Base-by-base conservation (phyloP, 2,797 vertebrate genomes). In the Zenarchopterus dispar region DNA sequence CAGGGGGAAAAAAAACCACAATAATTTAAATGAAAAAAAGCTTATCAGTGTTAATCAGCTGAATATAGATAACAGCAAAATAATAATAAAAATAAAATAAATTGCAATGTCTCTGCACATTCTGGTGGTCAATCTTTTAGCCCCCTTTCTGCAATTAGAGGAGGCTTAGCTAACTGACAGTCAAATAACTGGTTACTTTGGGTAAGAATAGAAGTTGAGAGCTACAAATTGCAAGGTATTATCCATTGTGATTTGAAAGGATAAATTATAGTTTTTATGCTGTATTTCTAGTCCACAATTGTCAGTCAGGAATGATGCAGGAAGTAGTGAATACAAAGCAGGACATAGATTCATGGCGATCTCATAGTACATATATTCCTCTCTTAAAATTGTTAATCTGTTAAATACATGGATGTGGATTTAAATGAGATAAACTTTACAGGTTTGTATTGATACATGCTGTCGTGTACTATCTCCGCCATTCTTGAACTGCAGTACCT, bases 181-280 rank as follows among this genome's bases (percentile, higher is more conserved):
- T 63, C 28, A 62, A 42, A 67, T 45, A 44, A 53, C 21, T 7
- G 28, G 11, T 7, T 21, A 50, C 23, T 10, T 41, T 17, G 41
- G 15, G n/a, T n/a, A 42, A 54, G 11, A 70, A 58, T n/a, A 22
- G 28, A 26, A 59, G 28, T 45, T 10, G 7, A 31, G 53, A 60
- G 17, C 42, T 39, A 36, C 22, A 63, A 58, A 70, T 64, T 0
- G 41, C 16, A 7, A 39, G 1, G 21, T 60, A 41, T 72, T 8
- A 59, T 56, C n/a, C 22, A 18, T 10, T 17, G 15, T 47, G 4
- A 50, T 58, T 47, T 62, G 41, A 70, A 58, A n/a, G 21, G 11
- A 5, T n/a, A 42, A 67, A 71, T 55, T 16, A 50, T 45, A 26
- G 52, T 65, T 69, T 39, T 63, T 31, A 43, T 17, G n/a, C 13